Percentiles rank a stretch among this genome's conserved stretches.
Conservation (phyloP, 1,140 invertebrate genomes). For the Frieseomelitta varia region DNA sequence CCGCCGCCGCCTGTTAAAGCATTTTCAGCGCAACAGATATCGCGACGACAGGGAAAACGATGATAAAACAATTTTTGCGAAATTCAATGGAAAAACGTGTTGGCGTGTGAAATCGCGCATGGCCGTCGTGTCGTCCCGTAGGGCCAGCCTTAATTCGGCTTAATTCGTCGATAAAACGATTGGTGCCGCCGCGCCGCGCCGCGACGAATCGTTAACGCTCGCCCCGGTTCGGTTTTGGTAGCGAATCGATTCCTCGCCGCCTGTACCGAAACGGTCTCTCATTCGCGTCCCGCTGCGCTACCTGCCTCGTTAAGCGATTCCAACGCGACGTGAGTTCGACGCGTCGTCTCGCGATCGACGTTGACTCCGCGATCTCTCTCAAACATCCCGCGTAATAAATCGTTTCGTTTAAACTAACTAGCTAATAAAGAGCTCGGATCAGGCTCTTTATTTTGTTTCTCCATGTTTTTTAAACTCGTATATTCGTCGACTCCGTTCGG, state of each 20-base stretch:
- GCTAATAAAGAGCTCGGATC: too few species aligned
- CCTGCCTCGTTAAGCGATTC: slow-evolving; percentile 34
- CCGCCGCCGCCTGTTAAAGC: not conserved
- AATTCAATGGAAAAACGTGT: slow-evolving; percentile 44
- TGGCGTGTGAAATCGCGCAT: slow-evolving; percentile 35
- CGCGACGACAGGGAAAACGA: slow-evolving; percentile 22
- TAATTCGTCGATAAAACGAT: slow-evolving; percentile 58
- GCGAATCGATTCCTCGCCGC: slow-evolving; percentile 44
- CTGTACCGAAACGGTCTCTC: not conserved
- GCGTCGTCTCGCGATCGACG: too few species aligned
- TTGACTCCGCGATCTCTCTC: too few species aligned
- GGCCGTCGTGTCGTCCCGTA: slow-evolving; percentile 46
- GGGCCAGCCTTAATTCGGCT: slow-evolving; percentile 56
- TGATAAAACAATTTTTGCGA: slow-evolving; percentile 55
- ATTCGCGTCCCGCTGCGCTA: not conserved
- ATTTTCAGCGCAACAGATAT: slow-evolving; percentile 35
- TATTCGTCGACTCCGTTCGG: too few species aligned
- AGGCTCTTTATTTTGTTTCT: too few species aligned
- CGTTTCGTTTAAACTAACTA: too few species aligned
- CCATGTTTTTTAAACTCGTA: too few species aligned
- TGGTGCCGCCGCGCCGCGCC: slow-evolving; percentile 33
- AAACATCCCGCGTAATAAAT: too few species aligned
- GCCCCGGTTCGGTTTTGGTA: not conserved
- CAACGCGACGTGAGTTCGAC: not conserved
- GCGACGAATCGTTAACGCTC: slow-evolving; percentile 51